Percentiles rank a stretch among this genome's conserved stretches.
Conservation (phyloP, 2,888 invertebrate species). For the Tetramorium bicarinatum region DNA sequence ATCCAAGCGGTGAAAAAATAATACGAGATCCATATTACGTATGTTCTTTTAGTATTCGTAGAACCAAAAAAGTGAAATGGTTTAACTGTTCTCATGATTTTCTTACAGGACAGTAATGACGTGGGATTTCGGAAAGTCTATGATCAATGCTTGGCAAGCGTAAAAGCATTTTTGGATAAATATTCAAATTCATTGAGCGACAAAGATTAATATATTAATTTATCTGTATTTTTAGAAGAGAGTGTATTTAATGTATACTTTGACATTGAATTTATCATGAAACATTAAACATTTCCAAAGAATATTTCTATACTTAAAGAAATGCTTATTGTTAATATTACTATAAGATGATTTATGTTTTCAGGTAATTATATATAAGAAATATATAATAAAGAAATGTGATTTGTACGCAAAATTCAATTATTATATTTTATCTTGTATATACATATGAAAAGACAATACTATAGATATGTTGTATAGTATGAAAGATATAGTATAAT, state of each 20-base stretch:
- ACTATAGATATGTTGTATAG: neutral
- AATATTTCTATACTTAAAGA: neutral
- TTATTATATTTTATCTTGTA: neutral
- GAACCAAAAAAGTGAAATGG: neutral
- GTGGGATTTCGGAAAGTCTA: conserved; percentile 93
- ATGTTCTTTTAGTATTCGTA: conserved; percentile 74
- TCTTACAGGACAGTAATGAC: conserved; percentile 88
- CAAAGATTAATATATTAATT: neutral
- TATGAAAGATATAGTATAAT: neutral
- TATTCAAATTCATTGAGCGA: conserved; percentile 46
- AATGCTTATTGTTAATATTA: neutral
- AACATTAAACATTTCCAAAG: neutral
- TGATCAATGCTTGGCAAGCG: conserved; percentile 91
- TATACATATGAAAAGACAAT: neutral
- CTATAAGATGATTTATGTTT: neutral
- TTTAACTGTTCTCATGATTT: conserved; percentile 26
- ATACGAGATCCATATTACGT: conserved; percentile 98
- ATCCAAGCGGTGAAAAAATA: conserved; percentile 92
- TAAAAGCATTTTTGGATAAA: conserved; percentile 89
- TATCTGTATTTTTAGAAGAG: neutral
- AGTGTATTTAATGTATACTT: no score
- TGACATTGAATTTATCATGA: no score
- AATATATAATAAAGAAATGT: neutral
- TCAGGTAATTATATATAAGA: neutral
- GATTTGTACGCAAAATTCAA: neutral